Evolutionary conservation across 2,797 vertebrate species (phyloP).

Genomic region (Cirrhinus mrigala): DNA sequence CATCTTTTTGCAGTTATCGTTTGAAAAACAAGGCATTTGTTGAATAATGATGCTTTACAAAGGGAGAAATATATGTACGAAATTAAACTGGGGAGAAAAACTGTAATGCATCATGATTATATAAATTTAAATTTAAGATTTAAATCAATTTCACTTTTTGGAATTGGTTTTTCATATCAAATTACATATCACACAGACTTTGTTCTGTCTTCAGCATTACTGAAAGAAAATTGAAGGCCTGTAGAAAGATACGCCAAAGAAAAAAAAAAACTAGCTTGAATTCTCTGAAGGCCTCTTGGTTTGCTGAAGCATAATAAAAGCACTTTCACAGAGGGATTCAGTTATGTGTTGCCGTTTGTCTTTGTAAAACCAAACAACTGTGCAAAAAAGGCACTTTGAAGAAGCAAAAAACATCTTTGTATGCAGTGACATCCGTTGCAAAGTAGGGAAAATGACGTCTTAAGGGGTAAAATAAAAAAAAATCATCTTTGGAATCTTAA

Average conservation of each 20-base stretch:
- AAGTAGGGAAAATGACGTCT: conserved; percentile 24
- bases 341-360: conserved; percentile 32
- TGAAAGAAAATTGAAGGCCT: conserved; percentile 34
- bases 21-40: conserved; percentile 36
- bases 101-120: neutral
- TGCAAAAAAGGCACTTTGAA: conserved; percentile 61
- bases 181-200: neutral
- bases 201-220: neutral
- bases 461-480: conserved; percentile 33
- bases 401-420: conserved; percentile 31
- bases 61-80: neutral
- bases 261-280: neutral
- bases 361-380: conserved; percentile 5
- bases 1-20: conserved; percentile 47
- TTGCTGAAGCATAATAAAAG: conserved; percentile 47
- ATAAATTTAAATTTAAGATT: neutral
- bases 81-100: neutral
- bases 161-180: neutral
- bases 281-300: conserved; percentile 57
- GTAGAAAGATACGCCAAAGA: neutral
- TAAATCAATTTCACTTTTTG: neutral
- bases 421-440: conserved; percentile 52
- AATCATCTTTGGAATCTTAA: conserved; percentile 55
- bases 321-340: conserved; percentile 39
- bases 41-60: neutral